These are phyloP conservation scores for Latrodectus geometricus DNA, from an alignment of 1,140 invertebrate species.

Conservation along the genomic window DNA sequence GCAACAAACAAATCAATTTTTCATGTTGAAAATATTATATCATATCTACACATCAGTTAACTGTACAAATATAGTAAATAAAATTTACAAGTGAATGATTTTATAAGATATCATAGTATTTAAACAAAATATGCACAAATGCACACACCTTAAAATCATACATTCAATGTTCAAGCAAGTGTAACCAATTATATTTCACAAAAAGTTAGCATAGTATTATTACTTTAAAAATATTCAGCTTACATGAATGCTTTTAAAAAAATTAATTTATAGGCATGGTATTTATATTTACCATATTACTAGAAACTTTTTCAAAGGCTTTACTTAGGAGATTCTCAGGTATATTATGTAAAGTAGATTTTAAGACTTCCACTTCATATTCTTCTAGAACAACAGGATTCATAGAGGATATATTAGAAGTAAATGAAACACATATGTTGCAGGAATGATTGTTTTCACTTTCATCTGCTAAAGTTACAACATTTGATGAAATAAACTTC, in stretches of 20 bases:
- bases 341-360: not conserved
- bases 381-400: not conserved
- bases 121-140: too few relatives aligned
- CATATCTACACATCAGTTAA: too few relatives aligned
- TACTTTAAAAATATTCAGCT: too few relatives aligned
- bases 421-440: not conserved
- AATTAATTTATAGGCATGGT: not conserved
- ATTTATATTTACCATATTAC: conserved; percentile 3
- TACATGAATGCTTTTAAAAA: not conserved
- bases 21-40: too few relatives aligned
- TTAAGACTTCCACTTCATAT: not conserved
- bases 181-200: too few relatives aligned
- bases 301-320: not conserved
- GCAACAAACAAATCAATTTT: too few relatives aligned
- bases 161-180: too few relatives aligned
- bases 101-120: too few relatives aligned
- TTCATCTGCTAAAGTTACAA: not conserved
- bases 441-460: not conserved
- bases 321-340: not conserved
- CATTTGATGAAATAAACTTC: not conserved
- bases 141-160: too few relatives aligned
- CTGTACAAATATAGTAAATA: too few relatives aligned
- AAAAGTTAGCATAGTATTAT: too few relatives aligned
- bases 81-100: too few relatives aligned
- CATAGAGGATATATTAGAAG: not conserved